Percentiles rank a stretch among this genome's conserved stretches.
phyloP scores from a whole-genome alignment of 2,113 vertebrate genomes.

The Emydocephalus ijimae region DNA sequence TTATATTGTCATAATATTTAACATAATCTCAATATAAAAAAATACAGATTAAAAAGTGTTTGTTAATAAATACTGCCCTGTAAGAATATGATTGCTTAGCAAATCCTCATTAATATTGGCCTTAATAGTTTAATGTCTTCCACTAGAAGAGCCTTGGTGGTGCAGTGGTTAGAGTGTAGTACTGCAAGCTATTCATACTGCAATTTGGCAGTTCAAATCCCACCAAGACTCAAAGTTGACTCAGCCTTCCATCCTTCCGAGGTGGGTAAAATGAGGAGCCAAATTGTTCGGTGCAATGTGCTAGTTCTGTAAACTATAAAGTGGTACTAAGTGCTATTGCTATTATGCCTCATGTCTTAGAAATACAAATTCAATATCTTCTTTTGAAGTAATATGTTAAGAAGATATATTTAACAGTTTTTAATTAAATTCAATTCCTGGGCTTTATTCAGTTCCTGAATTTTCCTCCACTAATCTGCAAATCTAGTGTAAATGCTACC shows the following conservation, averaged over 20 bases:
- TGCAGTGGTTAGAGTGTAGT: too few species aligned
- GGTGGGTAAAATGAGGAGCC: too few species aligned
- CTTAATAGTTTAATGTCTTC: not conserved
- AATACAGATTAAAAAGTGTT: constrained; percentile 3
- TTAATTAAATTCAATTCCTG: constrained; percentile 11
- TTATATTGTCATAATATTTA: not conserved
- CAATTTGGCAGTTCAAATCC: too few species aligned
- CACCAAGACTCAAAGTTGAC: too few species aligned
- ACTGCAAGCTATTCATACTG: too few species aligned
- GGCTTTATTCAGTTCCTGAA: not conserved
- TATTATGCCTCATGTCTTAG: not conserved
- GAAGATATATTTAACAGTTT: constrained; percentile 16
- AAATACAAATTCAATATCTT: constrained; percentile 4
- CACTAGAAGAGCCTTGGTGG: not conserved
- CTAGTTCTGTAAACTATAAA: too few species aligned
- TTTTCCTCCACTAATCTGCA: constrained; percentile 9
- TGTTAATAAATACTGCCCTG: not conserved
- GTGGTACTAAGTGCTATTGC: too few species aligned
- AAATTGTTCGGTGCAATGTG: too few species aligned
- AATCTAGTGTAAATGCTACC: not conserved
- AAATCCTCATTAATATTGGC: not conserved
- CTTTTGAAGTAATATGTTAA: not conserved
- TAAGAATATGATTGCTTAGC: constrained; percentile 8
- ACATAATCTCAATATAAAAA: not conserved
- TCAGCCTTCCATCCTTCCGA: too few species aligned